A percentile compares a stretch with the other conserved stretches of the same genome.
Evolutionary conservation across 2,113 vertebrate genomes (phyloP).

Genomic region (Riparia riparia): DNA sequence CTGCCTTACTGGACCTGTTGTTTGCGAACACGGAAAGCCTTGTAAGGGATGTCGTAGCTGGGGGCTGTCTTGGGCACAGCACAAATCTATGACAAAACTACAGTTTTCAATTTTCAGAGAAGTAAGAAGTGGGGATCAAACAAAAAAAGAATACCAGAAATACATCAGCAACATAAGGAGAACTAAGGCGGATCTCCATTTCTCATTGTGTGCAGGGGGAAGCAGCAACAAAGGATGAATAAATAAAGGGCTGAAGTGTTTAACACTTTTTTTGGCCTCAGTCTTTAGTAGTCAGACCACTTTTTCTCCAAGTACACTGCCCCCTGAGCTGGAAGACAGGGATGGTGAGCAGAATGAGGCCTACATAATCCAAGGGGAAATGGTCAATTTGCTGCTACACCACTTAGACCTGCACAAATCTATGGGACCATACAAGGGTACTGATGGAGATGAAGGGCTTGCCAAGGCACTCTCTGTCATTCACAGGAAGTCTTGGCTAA

Average conservation of each 20-base stretch:
- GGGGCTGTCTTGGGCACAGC: background rate
- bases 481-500: background rate
- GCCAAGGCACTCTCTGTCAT: background rate
- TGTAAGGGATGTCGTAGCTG: background rate
- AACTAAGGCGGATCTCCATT: no score
- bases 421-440: background rate
- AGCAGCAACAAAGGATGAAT: background rate
- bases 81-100: background rate
- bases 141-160: background rate
- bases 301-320: background rate
- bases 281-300: background rate
- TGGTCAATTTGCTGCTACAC: background rate
- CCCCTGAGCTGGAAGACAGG: background rate
- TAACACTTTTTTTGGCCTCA: background rate
- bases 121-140: background rate
- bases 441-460: background rate
- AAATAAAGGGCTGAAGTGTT: background rate
- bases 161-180: background rate
- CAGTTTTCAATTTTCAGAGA: background rate
- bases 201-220: accelerated
- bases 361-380: background rate
- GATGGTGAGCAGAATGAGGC: background rate
- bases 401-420: background rate
- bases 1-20: background rate
- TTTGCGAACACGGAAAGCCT: background rate